These are phyloP conservation scores for Tolmerus cingulatus DNA, from an alignment of 2,888 invertebrate species.

Conservation along the genomic window DNA sequence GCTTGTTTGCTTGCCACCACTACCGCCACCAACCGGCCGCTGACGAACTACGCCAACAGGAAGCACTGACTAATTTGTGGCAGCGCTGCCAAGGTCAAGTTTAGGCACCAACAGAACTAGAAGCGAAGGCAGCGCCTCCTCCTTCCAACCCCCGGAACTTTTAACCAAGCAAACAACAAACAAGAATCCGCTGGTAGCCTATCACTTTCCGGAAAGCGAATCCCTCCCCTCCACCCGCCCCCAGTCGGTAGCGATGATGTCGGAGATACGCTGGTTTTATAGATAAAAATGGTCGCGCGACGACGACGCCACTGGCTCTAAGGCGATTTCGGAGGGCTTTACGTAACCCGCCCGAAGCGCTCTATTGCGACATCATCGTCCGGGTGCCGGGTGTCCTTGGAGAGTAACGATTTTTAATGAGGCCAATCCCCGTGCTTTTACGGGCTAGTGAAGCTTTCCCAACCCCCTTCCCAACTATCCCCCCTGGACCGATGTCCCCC, in stretches of 20 bases:
- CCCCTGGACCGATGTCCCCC: not conserved
- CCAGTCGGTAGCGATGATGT: not conserved
- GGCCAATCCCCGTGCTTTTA: constrained; percentile 40
- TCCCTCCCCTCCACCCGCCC: not conserved
- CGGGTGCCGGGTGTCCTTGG: constrained; percentile 27
- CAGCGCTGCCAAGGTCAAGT: constrained; percentile 44
- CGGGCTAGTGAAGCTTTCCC: not conserved
- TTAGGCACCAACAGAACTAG: constrained; percentile 12
- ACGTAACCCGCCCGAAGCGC: not conserved
- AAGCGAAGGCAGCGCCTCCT: not conserved
- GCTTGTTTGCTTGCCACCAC: not conserved
- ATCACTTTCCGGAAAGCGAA: not conserved
- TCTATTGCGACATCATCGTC: constrained; percentile 32
- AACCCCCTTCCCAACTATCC: not conserved
- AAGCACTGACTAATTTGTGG: not conserved
- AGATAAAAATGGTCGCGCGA: not conserved
- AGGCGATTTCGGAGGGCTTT: not conserved
- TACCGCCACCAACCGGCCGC: no score
- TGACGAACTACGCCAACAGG: not conserved
- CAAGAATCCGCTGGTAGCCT: not conserved
- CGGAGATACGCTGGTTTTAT: not conserved
- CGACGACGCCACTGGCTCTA: not conserved
- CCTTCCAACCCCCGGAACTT: not conserved
- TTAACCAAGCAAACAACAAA: not conserved
- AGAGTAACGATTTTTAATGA: constrained; percentile 38